Percentiles rank a stretch among this genome's conserved stretches.
Conservation (phyloP, 2,797 vertebrate species). For the Clarias platycephalus region DNA sequence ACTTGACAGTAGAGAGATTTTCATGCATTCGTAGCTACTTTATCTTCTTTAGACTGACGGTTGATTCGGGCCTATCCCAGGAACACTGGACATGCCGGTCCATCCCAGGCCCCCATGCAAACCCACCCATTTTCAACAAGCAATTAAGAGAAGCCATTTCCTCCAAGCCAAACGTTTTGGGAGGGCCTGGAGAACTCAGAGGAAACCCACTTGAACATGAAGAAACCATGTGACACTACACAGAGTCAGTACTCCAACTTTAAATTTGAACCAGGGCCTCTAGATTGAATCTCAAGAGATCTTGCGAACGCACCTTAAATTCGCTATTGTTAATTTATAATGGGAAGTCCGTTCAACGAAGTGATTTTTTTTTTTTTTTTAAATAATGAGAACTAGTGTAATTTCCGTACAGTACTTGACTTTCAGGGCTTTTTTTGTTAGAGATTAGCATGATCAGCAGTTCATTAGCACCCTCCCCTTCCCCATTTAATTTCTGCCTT, state of each 20-base stretch:
- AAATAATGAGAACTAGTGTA: background rate
- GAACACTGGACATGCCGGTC: background rate
- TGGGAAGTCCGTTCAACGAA: background rate
- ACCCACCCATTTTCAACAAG: background rate
- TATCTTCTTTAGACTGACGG: background rate
- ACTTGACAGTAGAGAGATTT: background rate
- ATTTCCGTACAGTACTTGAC: slow-evolving; percentile 16
- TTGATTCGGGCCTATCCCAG: background rate
- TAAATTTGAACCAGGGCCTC: background rate
- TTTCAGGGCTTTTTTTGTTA: slow-evolving; percentile 63
- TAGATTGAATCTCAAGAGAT: background rate
- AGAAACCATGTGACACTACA: background rate
- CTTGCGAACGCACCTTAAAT: background rate
- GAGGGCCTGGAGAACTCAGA: background rate
- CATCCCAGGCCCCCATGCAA: background rate
- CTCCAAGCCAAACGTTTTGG: background rate
- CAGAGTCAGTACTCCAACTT: background rate
- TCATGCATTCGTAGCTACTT: background rate
- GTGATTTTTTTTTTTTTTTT: background rate
- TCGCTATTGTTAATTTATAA: background rate
- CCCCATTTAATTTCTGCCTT: slow-evolving; percentile 66
- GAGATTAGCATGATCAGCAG: slow-evolving; percentile 76
- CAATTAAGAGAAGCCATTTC: background rate
- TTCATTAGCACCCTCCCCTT: slow-evolving; percentile 76
- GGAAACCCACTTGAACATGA: background rate